A percentile compares a stretch with the other conserved stretches of the same genome.
Evolutionary conservation across 2,888 invertebrate genomes (phyloP).

Genomic region (Agriopis leucophaearia): DNA sequence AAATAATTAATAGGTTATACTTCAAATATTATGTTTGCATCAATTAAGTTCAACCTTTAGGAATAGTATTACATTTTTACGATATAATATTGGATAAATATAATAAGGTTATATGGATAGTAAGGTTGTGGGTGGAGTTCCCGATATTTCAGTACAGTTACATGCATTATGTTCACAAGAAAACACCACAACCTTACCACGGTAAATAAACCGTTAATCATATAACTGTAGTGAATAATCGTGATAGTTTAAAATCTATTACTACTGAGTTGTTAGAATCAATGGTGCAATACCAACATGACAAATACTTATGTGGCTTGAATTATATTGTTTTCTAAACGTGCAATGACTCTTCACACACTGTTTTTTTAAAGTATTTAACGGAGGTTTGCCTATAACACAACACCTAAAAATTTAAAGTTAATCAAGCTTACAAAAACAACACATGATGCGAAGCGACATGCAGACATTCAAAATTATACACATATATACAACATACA

Average conservation of each 20-base stretch:
- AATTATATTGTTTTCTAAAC: slow-evolving; percentile 5
- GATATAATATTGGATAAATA: no score
- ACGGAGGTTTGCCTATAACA: slow-evolving; percentile 54
- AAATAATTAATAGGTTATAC: no score
- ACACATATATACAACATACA: slow-evolving; percentile 43
- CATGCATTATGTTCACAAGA: no score
- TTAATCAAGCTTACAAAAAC: slow-evolving; percentile 53
- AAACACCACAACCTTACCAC: no score
- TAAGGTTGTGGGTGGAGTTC: no score
- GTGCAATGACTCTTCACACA: slow-evolving; percentile 10
- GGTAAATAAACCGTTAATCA: no score
- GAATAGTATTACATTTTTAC: no score
- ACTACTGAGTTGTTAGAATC: background rate
- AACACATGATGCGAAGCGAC: slow-evolving; percentile 67
- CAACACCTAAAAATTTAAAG: slow-evolving; percentile 42
- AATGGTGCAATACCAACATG: slow-evolving; percentile 10
- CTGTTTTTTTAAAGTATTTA: slow-evolving; percentile 6
- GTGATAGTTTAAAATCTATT: background rate
- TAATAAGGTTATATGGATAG: no score
- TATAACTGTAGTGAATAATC: no score
- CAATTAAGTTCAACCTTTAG: no score
- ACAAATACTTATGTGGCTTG: slow-evolving; percentile 3
- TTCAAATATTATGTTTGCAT: no score
- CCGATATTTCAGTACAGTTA: no score
- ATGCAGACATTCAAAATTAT: slow-evolving; percentile 56